Evolutionary conservation across 2,888 invertebrate genomes (phyloP).

Genomic region (Actias luna): DNA sequence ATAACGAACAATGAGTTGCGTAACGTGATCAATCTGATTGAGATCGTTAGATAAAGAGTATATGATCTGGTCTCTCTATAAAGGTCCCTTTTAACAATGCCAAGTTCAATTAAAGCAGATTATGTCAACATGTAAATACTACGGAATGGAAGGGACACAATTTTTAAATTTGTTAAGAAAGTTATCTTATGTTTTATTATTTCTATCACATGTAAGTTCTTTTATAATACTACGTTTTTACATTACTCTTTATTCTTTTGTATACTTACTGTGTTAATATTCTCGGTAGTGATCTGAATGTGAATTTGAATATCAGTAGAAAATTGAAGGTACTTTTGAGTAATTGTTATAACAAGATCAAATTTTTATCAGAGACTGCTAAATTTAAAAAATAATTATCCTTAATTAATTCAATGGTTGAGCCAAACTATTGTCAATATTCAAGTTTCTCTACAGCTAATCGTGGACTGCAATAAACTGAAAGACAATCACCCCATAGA

Average conservation of each 20-base stretch:
- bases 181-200: background rate
- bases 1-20: conserved; percentile 32
- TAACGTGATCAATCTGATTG: conserved; percentile 40
- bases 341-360: too few relatives aligned
- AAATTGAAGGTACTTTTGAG: too few relatives aligned
- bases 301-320: background rate
- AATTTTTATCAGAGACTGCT: too few relatives aligned
- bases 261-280: background rate
- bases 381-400: too few relatives aligned
- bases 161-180: background rate
- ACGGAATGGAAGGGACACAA: conserved; percentile 1
- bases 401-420: too few relatives aligned
- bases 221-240: background rate
- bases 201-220: conserved; percentile 1
- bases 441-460: too few relatives aligned
- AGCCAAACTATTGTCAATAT: too few relatives aligned
- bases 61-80: conserved; percentile 30
- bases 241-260: background rate
- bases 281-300: background rate
- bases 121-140: background rate
- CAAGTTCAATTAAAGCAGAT: background rate
- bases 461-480: too few relatives aligned
- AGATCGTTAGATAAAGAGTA: conserved; percentile 26
- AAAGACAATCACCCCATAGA: too few relatives aligned
- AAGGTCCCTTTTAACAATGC: conserved; percentile 17